phyloP scores from a whole-genome alignment of 2,113 vertebrate species.

The Cromileptes altivelis region DNA sequence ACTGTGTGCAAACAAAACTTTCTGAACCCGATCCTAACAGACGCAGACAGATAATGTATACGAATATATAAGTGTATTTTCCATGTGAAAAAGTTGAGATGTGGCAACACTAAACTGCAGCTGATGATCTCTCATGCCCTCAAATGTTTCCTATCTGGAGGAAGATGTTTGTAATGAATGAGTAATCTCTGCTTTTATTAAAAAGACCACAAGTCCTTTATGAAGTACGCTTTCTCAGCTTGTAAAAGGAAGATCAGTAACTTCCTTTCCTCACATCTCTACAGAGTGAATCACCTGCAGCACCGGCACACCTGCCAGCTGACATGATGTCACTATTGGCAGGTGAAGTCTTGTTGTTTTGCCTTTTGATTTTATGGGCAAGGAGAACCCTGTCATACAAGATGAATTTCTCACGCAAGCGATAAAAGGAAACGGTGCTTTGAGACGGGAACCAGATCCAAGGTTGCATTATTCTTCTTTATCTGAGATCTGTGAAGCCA shows the following conservation, averaged over 20 bases:
- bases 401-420: background rate
- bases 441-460: background rate
- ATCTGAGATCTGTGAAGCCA: background rate
- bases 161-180: background rate
- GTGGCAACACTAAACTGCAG: too few species aligned
- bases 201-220: background rate
- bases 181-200: background rate
- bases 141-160: background rate
- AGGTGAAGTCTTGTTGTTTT: slow-evolving; percentile 11
- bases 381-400: background rate
- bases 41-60: background rate
- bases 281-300: background rate
- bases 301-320: background rate
- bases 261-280: background rate
- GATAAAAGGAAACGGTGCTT: background rate
- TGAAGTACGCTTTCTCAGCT: background rate
- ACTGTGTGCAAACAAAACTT: too few species aligned
- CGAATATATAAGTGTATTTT: too few species aligned
- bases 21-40: background rate
- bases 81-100: too few species aligned
- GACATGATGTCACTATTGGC: slow-evolving; percentile 16
- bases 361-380: background rate
- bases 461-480: background rate
- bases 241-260: background rate
- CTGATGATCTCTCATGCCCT: background rate